A percentile compares a stretch with the other conserved stretches of the same genome.
phyloP scores from a whole-genome alignment of 2,888 invertebrate species.

The Cinara cedri region DNA sequence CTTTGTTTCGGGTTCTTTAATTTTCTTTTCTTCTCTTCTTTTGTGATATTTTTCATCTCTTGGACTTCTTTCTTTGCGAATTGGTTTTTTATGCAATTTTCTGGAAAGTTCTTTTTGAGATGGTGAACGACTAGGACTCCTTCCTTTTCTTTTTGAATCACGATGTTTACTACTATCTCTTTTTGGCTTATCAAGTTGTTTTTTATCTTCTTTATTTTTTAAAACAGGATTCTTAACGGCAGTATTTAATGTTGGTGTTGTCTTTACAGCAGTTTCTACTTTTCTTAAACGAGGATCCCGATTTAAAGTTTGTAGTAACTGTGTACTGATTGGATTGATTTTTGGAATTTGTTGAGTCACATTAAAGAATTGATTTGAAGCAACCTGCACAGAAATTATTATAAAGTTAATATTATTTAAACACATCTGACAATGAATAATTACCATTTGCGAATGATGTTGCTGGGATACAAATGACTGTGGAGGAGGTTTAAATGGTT shows the following conservation, averaged over 20 bases:
- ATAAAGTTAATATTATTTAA: neutral
- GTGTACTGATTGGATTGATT: slow-evolving; percentile 57
- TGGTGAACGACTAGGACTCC: slow-evolving; percentile 31
- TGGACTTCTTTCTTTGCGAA: slow-evolving; percentile 31
- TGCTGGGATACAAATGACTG: slow-evolving; percentile 21
- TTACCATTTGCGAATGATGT: slow-evolving; percentile 36
- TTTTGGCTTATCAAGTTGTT: slow-evolving; percentile 39
- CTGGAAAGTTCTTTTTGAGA: slow-evolving; percentile 29
- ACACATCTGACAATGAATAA: neutral
- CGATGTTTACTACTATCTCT: slow-evolving; percentile 37
- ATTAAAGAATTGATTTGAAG: slow-evolving; percentile 22
- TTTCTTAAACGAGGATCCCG: slow-evolving; percentile 58
- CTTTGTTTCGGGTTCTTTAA: slow-evolving; percentile 38
- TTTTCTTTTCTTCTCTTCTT: slow-evolving; percentile 44
- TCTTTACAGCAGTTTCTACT: slow-evolving; percentile 29
- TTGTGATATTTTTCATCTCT: slow-evolving; percentile 57
- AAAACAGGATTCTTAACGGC: slow-evolving; percentile 7
- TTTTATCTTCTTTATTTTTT: slow-evolving; percentile 47
- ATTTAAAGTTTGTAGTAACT: slow-evolving; percentile 57
- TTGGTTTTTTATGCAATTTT: slow-evolving; percentile 36
- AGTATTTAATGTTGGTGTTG: neutral
- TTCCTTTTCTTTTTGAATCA: slow-evolving; percentile 43
- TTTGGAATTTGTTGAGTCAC: slow-evolving; percentile 20
- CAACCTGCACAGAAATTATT: neutral
- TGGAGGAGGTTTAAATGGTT: slow-evolving; percentile 24